phyloP scores from a whole-genome alignment of 2,888 invertebrate genomes.

The Blastobasis lacticolella region DNA sequence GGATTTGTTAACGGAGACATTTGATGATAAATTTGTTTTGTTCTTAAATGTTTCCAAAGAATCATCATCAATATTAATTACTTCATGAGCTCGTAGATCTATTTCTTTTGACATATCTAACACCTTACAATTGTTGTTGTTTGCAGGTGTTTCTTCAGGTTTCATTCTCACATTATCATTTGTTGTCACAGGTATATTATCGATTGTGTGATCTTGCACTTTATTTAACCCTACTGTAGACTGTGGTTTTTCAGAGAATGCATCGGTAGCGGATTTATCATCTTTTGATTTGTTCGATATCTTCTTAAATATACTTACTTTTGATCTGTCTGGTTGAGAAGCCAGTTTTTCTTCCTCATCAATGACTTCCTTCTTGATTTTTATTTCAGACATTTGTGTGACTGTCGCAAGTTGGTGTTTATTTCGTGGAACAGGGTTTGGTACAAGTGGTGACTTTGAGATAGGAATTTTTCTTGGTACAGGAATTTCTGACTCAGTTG shows the following conservation, averaged over 20 bases:
- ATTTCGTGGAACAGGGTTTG: constrained; percentile 49
- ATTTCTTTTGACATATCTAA: constrained; percentile 66
- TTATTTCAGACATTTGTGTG: constrained; percentile 47
- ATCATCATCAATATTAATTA: constrained; percentile 67
- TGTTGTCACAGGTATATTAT: constrained; percentile 36
- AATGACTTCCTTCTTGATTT: constrained; percentile 68
- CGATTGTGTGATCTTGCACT: constrained; percentile 50
- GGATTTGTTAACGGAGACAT: constrained; percentile 60
- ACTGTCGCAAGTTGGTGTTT: constrained; percentile 39
- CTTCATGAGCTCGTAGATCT: constrained; percentile 66
- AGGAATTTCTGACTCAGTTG: constrained; percentile 57
- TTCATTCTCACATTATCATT: constrained; percentile 46
- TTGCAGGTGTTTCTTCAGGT: constrained; percentile 56
- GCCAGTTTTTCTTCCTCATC: constrained; percentile 76
- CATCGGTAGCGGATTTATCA: constrained; percentile 66
- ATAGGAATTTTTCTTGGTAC: constrained; percentile 68
- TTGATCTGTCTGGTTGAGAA: constrained; percentile 88
- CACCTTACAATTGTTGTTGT: constrained; percentile 68
- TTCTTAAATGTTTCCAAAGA: constrained; percentile 42
- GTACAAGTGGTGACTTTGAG: constrained; percentile 61
- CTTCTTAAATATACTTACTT: constrained; percentile 90
- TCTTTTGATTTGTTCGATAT: constrained; percentile 84
- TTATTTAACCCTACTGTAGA: constrained; percentile 62
- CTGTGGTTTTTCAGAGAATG: constrained; percentile 53
- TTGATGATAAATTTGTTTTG: constrained; percentile 36